Conservation (phyloP, 2,797 vertebrate genomes). For the Crenichthys baileyi region DNA sequence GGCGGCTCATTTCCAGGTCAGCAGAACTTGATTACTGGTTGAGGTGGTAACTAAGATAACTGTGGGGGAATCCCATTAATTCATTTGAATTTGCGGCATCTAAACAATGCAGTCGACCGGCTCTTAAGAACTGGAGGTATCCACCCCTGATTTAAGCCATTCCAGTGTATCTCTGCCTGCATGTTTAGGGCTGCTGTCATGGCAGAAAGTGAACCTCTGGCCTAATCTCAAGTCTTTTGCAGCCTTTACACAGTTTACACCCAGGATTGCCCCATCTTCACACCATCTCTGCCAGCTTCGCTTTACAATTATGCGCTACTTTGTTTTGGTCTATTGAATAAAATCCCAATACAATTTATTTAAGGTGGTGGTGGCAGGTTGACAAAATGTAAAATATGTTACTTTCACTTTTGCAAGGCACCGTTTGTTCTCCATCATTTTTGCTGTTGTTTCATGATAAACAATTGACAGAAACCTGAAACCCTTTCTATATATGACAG, state of each 20-base stretch:
- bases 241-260: background rate
- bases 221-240: background rate
- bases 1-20: too few species aligned
- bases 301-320: background rate
- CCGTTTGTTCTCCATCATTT: background rate
- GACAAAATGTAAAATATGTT: background rate
- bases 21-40: too few species aligned
- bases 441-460: slow-evolving; percentile 34
- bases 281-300: background rate
- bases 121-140: background rate
- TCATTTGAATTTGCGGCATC: too few species aligned
- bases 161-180: background rate
- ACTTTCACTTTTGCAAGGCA: slow-evolving; percentile 19
- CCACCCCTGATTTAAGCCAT: background rate
- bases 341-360: background rate
- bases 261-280: background rate
- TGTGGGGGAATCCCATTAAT: too few species aligned
- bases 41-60: too few species aligned
- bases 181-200: background rate
- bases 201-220: background rate
- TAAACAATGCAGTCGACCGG: background rate
- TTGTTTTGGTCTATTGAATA: background rate
- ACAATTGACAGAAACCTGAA: slow-evolving; percentile 46
- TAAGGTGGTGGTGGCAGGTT: background rate
- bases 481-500: slow-evolving; percentile 52